phyloP scores from a whole-genome alignment of 2,888 invertebrate genomes.

The Cetonia aurata region DNA sequence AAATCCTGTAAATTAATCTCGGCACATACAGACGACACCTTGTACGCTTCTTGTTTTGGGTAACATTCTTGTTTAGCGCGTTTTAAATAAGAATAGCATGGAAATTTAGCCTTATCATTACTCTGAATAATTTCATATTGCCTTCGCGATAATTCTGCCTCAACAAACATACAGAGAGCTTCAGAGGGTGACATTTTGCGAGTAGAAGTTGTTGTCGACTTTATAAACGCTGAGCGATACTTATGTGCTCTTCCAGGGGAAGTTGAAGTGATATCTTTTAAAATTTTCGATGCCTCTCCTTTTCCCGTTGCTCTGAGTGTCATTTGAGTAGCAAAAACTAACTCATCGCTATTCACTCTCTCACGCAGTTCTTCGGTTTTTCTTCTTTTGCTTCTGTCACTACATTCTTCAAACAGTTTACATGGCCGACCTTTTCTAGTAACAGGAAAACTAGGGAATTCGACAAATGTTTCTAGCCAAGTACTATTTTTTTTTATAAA shows the following conservation, averaged over 20 bases:
- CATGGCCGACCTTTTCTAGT: conserved; percentile 7
- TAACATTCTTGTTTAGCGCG: conserved; percentile 22
- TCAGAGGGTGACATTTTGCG: no score
- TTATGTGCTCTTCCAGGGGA: not conserved
- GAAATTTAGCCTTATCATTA: not conserved
- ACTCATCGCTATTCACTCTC: not conserved
- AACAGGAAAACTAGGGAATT: no score
- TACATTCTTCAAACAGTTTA: conserved; percentile 16
- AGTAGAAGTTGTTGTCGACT: not conserved
- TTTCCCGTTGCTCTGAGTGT: conserved; percentile 4
- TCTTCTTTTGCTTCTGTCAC: conserved; percentile 14
- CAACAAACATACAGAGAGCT: conserved; percentile 74
- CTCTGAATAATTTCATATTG: conserved; percentile 53
- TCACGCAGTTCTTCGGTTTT: conserved; percentile 15
- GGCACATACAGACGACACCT: conserved; percentile 13
- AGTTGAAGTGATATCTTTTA: conserved; percentile 7
- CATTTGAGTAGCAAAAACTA: not conserved
- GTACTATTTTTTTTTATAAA: no score
- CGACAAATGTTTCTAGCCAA: no score
- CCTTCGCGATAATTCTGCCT: conserved; percentile 72
- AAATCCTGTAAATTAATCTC: conserved; percentile 44
- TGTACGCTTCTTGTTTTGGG: conserved; percentile 2
- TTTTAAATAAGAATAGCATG: conserved; percentile 1
- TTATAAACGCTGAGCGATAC: conserved; percentile 1
- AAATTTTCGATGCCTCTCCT: conserved; percentile 3